Evolutionary conservation across 2,888 invertebrate species (phyloP).

Genomic region (Philopedon plagiatum): DNA sequence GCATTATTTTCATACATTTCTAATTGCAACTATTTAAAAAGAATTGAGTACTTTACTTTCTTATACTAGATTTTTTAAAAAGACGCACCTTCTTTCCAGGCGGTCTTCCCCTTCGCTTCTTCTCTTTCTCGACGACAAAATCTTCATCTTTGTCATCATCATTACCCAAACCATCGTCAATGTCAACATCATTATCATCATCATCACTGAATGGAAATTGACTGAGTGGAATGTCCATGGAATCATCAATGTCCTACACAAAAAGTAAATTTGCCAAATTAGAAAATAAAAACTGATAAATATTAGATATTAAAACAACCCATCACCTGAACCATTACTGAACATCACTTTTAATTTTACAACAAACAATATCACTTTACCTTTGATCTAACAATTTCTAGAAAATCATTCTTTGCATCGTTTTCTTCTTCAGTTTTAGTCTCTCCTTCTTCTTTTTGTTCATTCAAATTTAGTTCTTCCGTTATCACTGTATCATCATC

Average conservation of each 20-base stretch:
- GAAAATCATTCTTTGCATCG: slow-evolving; percentile 20
- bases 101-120: slow-evolving; percentile 37
- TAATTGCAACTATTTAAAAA: too few species aligned
- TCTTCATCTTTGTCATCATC: slow-evolving; percentile 48
- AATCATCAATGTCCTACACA: slow-evolving; percentile 46
- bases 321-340: too few species aligned
- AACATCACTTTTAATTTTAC: too few species aligned
- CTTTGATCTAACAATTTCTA: not conserved
- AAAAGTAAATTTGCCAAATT: slow-evolving; percentile 8
- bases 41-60: too few species aligned
- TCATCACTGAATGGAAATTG: slow-evolving; percentile 56
- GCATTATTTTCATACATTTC: too few species aligned
- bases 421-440: slow-evolving; percentile 33
- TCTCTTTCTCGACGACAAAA: slow-evolving; percentile 42
- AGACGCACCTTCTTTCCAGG: slow-evolving; percentile 44
- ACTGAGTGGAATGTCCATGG: slow-evolving; percentile 52
- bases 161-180: slow-evolving; percentile 47
- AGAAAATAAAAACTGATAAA: not conserved
- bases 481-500: slow-evolving; percentile 47
- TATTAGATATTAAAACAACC: too few species aligned
- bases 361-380: not conserved
- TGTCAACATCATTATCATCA: slow-evolving; percentile 47
- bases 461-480: slow-evolving; percentile 36
- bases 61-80: not conserved
- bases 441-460: slow-evolving; percentile 43